Evolutionary conservation across 2,113 vertebrate species (phyloP), one percentile per base, ranked within the genome.

Genomic region (Myodes glareolus): DNA sequence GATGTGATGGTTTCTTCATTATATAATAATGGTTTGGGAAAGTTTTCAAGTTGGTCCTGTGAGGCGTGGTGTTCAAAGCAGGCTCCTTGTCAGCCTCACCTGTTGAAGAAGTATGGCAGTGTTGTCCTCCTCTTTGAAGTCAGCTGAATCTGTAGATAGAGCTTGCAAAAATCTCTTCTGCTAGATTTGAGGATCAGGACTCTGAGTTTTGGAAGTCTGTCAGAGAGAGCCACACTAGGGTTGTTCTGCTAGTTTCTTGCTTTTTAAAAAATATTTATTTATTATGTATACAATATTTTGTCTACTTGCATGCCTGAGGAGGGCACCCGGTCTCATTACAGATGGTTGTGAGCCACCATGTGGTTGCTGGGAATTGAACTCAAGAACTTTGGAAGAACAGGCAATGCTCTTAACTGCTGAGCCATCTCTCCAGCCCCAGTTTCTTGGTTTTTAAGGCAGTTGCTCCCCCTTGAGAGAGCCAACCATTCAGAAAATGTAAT

Each of bases 401-500:
- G n/a, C n/a, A n/a, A n/a, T n/a, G n/a, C n/a, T n/a, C n/a, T n/a
- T n/a, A n/a, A n/a, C n/a, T n/a, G n/a, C n/a, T n/a, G n/a, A n/a
- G n/a, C n/a, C n/a, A n/a, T n/a, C n/a, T n/a, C n/a, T n/a, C n/a
- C n/a, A n/a, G n/a, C n/a, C n/a, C n/a, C n/a, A 11, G 42, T 5
- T 27, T 55, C 23, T 61, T 3, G 5, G 25, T 50, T 68, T 65
- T 36, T 3, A 39, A 39, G 68, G 78, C 52, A 94, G 88, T 95
- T 84, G 67, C 50, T 90, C 39, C 58, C 77, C 78, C 55, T 87
- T 70, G 84, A 86, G 88, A 93, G 80, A 97, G 70, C 94, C 88
- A 94, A 0, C 88, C 97, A 82, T 96, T 97, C 90, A 97, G 96
- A 94, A 97, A 96, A 94, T 78, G 73, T 94, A 97, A 95, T 96